Evolutionary conservation across 2,113 vertebrate genomes (phyloP), one percentile per base, ranked within the genome.

Genomic region (Charadrius vociferus): DNA sequence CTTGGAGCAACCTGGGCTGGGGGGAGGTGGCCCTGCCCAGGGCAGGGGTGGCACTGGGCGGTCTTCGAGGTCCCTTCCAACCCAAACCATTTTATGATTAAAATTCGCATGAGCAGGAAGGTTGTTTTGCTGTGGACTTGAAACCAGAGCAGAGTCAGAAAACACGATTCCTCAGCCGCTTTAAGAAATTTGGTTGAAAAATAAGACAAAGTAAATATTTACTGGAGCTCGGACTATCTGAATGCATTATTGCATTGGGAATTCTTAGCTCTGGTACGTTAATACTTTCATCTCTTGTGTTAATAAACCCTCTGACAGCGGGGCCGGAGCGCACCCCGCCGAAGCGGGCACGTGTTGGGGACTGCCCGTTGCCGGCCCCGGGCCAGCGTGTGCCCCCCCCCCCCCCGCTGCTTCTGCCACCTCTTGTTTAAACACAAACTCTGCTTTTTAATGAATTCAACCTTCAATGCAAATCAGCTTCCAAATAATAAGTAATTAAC

Each of bases 401-500:
- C 19, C 29, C 81, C 59, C 23, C 2, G 23, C 81, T 7, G 19
- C 87, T 5, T 10, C 58, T 4, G 4, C 7, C 50, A 6, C 53
- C 50, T 30, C 90, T 7, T 47, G 36, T n/a, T n/a, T n/a, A 70
- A 96, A 95, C 82, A 41, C 75, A 30, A 37, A 14, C 47, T 39
- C 68, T 32, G 45, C 67, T 81, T 29, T 47, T 72, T 43, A 37
- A 71, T 50, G 39, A 67, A 18, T 37, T 34, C 94, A 41, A 30
- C 78, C 89, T 66, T 16, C 63, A 34, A 74, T 73, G 94, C 83
- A 86, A 93, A 95, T 79, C 16, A 65, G 71, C 88, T 86, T 82
- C 73, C 94, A 75, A 91, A 93, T 50, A 94, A 95, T 41, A 71
- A 95, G 86, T 84, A 93, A 95, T 94, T 81, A 80, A 93, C 87